Evolutionary conservation across 1,140 invertebrate species (phyloP).

Genomic region (Stegodyphus mimosarum): DNA sequence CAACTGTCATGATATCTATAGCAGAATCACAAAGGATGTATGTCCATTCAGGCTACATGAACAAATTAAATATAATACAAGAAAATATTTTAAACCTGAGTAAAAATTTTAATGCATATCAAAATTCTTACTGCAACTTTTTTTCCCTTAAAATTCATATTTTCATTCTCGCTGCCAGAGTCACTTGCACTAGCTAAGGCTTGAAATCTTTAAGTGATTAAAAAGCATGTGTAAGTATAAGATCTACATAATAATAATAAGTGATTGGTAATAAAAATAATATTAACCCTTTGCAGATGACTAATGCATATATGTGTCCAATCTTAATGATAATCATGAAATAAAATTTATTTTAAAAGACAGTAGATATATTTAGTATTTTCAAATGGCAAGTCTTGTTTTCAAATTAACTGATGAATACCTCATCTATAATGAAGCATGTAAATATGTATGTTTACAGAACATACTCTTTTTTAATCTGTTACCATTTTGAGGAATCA

Average conservation of each 20-base stretch:
- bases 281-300: not conserved
- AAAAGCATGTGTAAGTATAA: not conserved
- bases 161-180: conserved; percentile 67
- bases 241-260: too few relatives aligned
- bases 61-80: not conserved
- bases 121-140: conserved; percentile 66
- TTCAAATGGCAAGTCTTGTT: too few relatives aligned
- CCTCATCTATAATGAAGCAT: too few relatives aligned
- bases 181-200: conserved; percentile 69
- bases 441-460: too few relatives aligned
- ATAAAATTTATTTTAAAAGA: not conserved
- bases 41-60: conserved; percentile 75
- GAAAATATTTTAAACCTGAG: not conserved
- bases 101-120: not conserved
- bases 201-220: conserved; percentile 63
- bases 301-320: too few relatives aligned
- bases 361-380: not conserved
- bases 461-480: too few relatives aligned
- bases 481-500: too few relatives aligned
- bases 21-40: conserved; percentile 83
- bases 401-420: too few relatives aligned
- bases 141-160: conserved; percentile 67
- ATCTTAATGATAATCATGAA: too few relatives aligned
- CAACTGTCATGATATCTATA: conserved; percentile 74
- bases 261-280: not conserved